Conservation (phyloP, 2,888 invertebrate species). For the Lasiommata megera region DNA sequence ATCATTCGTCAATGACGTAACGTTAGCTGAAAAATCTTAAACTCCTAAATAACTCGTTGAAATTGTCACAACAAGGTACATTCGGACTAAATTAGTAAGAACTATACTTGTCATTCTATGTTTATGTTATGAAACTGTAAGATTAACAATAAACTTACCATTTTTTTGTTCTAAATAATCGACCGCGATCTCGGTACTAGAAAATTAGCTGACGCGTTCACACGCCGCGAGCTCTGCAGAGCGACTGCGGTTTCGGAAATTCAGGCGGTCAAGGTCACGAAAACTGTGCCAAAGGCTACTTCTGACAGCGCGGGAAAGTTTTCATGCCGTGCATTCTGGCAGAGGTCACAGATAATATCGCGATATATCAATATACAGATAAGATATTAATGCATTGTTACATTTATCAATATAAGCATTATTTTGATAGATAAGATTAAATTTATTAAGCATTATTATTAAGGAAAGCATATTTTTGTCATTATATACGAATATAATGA, state of each 20-base stretch:
- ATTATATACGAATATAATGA: too few relatives aligned
- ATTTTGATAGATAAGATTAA: too few relatives aligned
- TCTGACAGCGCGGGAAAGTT: slow-evolving; percentile 64
- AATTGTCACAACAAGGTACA: too few relatives aligned
- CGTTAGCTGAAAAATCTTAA: slow-evolving; percentile 30
- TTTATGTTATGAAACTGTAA: not conserved
- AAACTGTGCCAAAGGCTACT: slow-evolving; percentile 70
- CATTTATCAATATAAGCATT: too few relatives aligned
- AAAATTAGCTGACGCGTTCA: slow-evolving; percentile 36
- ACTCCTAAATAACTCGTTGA: not conserved
- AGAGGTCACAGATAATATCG: not conserved
- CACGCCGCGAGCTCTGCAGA: slow-evolving; percentile 52
- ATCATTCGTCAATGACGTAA: slow-evolving; percentile 46
- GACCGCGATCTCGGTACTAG: slow-evolving; percentile 41
- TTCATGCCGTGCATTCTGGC: slow-evolving; percentile 22
- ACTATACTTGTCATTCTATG: not conserved
- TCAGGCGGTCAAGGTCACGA: slow-evolving; percentile 66
- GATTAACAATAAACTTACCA: slow-evolving; percentile 54
- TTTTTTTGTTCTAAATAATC: slow-evolving; percentile 45
- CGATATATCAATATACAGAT: not conserved
- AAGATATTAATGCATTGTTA: not conserved
- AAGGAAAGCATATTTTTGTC: too few relatives aligned
- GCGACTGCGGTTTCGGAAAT: slow-evolving; percentile 55
- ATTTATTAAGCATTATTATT: too few relatives aligned
- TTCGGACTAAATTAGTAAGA: too few relatives aligned